Evolutionary conservation across 2,797 vertebrate species (phyloP).

Genomic region (Thunnus albacares): DNA sequence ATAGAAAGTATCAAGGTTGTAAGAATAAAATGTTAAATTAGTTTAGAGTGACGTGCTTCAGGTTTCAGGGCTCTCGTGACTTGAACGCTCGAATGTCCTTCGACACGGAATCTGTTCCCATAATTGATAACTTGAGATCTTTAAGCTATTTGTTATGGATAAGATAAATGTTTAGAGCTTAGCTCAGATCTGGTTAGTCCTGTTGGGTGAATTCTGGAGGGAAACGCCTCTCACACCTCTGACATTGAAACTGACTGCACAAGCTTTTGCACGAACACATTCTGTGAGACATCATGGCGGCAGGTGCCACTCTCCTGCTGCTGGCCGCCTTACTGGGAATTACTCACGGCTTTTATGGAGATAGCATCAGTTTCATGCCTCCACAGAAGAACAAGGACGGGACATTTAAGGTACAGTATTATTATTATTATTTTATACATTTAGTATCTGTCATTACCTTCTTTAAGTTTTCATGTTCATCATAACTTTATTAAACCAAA

Average conservation of each 20-base stretch:
- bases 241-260: constrained; percentile 14
- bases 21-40: too few relatives aligned
- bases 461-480: neutral
- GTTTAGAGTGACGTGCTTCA: too few relatives aligned
- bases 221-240: constrained; percentile 29
- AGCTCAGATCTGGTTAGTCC: constrained; percentile 59
- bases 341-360: constrained; percentile 58
- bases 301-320: constrained; percentile 36
- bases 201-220: constrained; percentile 18
- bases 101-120: too few relatives aligned
- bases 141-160: too few relatives aligned
- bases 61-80: too few relatives aligned
- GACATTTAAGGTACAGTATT: constrained; percentile 56
- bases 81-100: too few relatives aligned
- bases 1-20: too few relatives aligned
- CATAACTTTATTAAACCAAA: neutral
- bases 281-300: constrained; percentile 53
- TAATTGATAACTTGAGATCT: too few relatives aligned
- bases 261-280: neutral
- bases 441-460: too few relatives aligned
- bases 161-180: too few relatives aligned
- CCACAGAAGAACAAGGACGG: constrained; percentile 19
- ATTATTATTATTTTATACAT: neutral
- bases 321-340: neutral
- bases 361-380: constrained; percentile 66